These are phyloP conservation scores for Austrofundulus limnaeus DNA, from an alignment of 2,113 vertebrate genomes.

Conservation along the genomic window DNA sequence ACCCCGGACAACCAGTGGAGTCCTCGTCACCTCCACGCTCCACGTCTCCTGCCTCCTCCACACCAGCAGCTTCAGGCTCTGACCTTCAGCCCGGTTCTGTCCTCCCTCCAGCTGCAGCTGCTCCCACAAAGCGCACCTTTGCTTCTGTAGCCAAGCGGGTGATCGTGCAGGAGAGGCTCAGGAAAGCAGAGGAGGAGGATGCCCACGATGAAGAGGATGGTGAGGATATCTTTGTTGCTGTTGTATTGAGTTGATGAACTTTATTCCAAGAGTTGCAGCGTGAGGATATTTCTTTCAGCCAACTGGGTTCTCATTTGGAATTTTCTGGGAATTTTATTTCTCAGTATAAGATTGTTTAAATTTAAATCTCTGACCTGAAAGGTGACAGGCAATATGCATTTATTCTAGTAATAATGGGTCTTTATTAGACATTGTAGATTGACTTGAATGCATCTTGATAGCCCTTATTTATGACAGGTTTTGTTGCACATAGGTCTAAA, in stretches of 20 bases:
- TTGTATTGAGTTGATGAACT: no score
- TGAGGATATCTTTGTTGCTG: slow-evolving; percentile 43
- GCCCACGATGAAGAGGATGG: slow-evolving; percentile 65
- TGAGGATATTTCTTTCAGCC: background rate
- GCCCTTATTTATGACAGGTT: no score
- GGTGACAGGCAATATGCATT: no score
- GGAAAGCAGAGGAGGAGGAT: slow-evolving; percentile 66
- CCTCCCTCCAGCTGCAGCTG: slow-evolving; percentile 5
- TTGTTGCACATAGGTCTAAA: no score
- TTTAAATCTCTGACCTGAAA: no score
- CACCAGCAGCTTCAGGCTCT: background rate
- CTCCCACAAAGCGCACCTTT: slow-evolving; percentile 58
- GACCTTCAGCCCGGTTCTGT: background rate
- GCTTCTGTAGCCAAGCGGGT: slow-evolving; percentile 68
- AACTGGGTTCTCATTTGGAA: background rate
- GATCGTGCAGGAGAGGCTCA: slow-evolving; percentile 74
- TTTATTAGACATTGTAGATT: no score
- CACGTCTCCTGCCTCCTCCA: background rate
- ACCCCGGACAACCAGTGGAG: background rate
- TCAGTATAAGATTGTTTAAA: no score
- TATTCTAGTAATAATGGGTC: no score
- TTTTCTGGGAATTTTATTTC: no score
- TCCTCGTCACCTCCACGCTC: background rate
- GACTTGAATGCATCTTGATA: no score
- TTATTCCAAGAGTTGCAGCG: background rate